phyloP scores from a whole-genome alignment of 1,140 invertebrate species.

The Orchesella cincta region DNA sequence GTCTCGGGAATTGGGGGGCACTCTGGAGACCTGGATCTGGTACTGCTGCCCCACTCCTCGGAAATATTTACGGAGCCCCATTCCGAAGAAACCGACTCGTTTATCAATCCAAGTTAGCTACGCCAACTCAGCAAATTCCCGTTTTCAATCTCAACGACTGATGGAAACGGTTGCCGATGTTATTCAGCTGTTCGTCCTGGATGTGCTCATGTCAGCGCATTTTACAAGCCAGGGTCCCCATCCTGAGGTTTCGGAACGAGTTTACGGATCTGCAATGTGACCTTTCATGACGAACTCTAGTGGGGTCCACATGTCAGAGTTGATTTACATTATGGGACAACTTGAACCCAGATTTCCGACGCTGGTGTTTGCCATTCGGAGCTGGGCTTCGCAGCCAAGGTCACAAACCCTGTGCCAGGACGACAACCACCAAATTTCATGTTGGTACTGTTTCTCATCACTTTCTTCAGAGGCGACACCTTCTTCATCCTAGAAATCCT shows the following conservation, averaged over 20 bases:
- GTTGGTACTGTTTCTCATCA: conserved; percentile 75
- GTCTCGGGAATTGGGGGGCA: conserved; percentile 85
- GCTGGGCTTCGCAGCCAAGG: conserved; percentile 70
- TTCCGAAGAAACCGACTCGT: conserved; percentile 57
- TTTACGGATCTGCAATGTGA: conserved; percentile 78
- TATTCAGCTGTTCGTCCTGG: conserved; percentile 71
- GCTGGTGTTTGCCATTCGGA: conserved; percentile 71
- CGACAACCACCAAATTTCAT: conserved; percentile 84
- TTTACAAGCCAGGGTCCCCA: conserved; percentile 80
- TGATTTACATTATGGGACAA: conserved; percentile 72
- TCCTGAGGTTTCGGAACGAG: conserved; percentile 78
- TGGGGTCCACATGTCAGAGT: conserved; percentile 80
- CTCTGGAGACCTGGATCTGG: conserved; percentile 81
- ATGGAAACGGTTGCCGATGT: conserved; percentile 71
- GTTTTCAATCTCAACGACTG: conserved; percentile 65
- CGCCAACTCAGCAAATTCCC: conserved; percentile 58
- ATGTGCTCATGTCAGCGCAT: conserved; percentile 66
- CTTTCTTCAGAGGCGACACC: conserved; percentile 71
- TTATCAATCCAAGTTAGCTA: conserved; percentile 70
- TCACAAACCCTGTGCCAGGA: conserved; percentile 73
- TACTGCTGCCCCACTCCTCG: conserved; percentile 53
- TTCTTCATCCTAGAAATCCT: conserved; percentile 66
- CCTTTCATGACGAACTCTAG: conserved; percentile 76
- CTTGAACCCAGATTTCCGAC: conserved; percentile 73
- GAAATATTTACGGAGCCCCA: conserved; percentile 9